Percentiles rank a stretch among this genome's conserved stretches.
These are phyloP conservation scores for Trichomycterus rosablanca DNA, from an alignment of 2,113 vertebrate genomes.

Conservation along the genomic window DNA sequence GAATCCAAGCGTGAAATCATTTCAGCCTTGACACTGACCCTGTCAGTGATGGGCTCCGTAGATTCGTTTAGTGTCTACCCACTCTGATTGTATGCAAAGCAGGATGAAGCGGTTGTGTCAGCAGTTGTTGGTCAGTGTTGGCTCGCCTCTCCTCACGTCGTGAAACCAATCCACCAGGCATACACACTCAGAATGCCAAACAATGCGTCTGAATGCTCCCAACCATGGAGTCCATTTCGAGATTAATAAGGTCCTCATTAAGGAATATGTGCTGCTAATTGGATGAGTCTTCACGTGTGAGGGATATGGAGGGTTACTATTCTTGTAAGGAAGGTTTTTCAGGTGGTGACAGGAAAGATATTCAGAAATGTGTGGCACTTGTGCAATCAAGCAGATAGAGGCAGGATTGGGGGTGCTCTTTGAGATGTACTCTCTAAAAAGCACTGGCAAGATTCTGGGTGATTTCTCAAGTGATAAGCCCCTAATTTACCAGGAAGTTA, in stretches of 20 bases:
- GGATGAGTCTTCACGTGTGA: too few species aligned
- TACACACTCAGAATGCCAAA: constrained; percentile 21
- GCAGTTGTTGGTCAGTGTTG: constrained; percentile 40
- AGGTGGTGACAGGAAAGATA: constrained; percentile 1
- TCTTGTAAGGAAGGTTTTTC: neutral
- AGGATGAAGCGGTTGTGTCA: constrained; percentile 29
- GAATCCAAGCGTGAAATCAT: constrained; percentile 36
- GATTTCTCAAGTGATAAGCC: constrained; percentile 49
- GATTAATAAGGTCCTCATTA: constrained; percentile 17
- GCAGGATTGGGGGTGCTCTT: constrained; percentile 32
- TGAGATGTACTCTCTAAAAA: constrained; percentile 43
- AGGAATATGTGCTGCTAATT: constrained; percentile 21
- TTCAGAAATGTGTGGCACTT: neutral
- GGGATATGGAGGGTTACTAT: neutral
- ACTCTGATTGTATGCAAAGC: constrained; percentile 33
- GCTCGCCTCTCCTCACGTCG: neutral
- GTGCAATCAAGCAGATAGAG: constrained; percentile 33
- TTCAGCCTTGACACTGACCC: constrained; percentile 29
- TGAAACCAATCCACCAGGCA: constrained; percentile 7
- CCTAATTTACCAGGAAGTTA: constrained; percentile 39
- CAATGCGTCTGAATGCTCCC: neutral
- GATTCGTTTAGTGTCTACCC: constrained; percentile 45
- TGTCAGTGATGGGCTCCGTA: constrained; percentile 20
- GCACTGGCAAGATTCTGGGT: constrained; percentile 42
- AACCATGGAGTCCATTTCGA: neutral